Base-by-base conservation (phyloP, 2,888 invertebrate genomes). In the Pyrocoelia pectoralis region DNA sequence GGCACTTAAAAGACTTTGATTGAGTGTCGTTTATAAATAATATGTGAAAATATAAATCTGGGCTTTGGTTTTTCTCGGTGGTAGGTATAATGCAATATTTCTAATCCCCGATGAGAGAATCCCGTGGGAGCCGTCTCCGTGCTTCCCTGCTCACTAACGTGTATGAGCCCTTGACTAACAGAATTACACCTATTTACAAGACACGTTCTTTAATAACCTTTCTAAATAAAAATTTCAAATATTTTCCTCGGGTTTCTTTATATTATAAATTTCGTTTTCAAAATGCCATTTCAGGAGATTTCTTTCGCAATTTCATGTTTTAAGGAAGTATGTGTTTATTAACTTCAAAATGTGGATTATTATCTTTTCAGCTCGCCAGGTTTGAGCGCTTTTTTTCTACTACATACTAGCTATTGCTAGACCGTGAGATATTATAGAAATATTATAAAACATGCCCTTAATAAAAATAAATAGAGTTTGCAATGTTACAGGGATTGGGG, bases 111-210 rank as follows among this genome's bases (percentile, higher is more conserved):
- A 73, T 74, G 74, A 73, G 70, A 71, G 68, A 65, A 70, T 70
- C 74, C 71, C 68, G 65, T 70, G 75, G 76, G 73, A 68, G 64
- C 65, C 63, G 68, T 70, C 67, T 66, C 68, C 66, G 72, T 72
- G 74, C 73, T 76, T 73, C 74, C 75, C 74, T 77, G 76, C 69
- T 75, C 74, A 76, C 74, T 70, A 74, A 74, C 77, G 75, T 74
- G 58, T 73, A 75, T 56, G 61, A 75, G 71, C 72, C 72, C 66
- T 70, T 69, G 68, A 71, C 69, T 75, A 70, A 73, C 70, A 71
- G 70, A 73, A 72, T 75, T 75, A 75, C 71, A 68, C 71, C 71
- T 61, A 73, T 75, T 70, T 71, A 71, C 65, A 70, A 61, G 66
- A 71, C 69, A 72, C 68, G 68, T 71, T 71, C 72, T 70, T 63